Percentiles rank a stretch among this genome's conserved stretches.
These are phyloP conservation scores for Zaprionus vittiger DNA, from an alignment of 1,140 invertebrate genomes.

Conservation along the genomic window DNA sequence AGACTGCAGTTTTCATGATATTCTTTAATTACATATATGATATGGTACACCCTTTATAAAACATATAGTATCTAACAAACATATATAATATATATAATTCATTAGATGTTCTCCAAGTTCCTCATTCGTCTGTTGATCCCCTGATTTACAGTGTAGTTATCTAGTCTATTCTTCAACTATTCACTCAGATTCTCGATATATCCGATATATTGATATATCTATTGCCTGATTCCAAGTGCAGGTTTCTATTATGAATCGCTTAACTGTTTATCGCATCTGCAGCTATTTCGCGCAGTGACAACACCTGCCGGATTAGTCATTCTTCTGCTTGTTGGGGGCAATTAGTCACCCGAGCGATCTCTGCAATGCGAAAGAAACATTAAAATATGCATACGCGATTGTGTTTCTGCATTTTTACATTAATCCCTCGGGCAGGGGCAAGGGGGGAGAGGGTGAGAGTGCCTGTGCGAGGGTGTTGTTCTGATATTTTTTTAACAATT, in stretches of 20 bases:
- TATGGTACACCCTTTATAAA: too few relatives aligned
- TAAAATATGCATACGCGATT: constrained; percentile 57
- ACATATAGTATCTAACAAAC: too few relatives aligned
- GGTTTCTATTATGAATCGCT: background rate
- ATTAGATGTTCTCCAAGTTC: too few relatives aligned
- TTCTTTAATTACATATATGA: too few relatives aligned
- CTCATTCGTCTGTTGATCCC: too few relatives aligned
- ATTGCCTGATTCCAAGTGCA: background rate
- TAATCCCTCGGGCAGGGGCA: constrained; percentile 37
- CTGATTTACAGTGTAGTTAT: too few relatives aligned
- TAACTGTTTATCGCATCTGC: constrained; percentile 2
- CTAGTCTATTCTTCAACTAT: too few relatives aligned
- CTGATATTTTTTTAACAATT: constrained; percentile 56
- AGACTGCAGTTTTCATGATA: too few relatives aligned
- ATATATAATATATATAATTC: too few relatives aligned
- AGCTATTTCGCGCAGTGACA: constrained; percentile 34
- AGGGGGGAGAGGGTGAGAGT: background rate
- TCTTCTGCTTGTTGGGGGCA: constrained; percentile 24
- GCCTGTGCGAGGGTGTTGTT: constrained; percentile 65
- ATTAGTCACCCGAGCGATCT: constrained; percentile 66
- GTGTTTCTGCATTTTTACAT: constrained; percentile 43
- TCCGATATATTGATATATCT: too few relatives aligned
- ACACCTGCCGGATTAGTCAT: constrained; percentile 57
- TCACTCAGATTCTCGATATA: too few relatives aligned
- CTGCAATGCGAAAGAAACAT: constrained; percentile 43